Percentiles rank a stretch among this genome's conserved stretches.
phyloP scores from a whole-genome alignment of 2,888 invertebrate genomes.

The Andrena minutula region DNA sequence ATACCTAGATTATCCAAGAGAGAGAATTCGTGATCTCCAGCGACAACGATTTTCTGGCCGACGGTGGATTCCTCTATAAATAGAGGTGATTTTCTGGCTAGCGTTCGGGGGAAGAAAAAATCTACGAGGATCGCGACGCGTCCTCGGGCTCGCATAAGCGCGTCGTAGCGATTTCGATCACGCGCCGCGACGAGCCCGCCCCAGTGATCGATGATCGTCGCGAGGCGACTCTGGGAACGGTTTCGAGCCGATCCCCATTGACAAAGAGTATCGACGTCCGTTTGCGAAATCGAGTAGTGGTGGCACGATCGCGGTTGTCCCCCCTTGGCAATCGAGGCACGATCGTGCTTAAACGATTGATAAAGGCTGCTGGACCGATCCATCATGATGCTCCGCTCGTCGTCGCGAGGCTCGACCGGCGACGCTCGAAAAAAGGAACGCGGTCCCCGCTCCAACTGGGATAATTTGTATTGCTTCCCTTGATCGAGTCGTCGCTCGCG shows the following conservation, averaged over 20 bases:
- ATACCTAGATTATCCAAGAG: no score
- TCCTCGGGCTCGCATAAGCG: constrained; percentile 49
- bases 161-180: constrained; percentile 74
- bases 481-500: constrained; percentile 26
- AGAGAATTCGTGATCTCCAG: no score
- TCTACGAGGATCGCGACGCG: constrained; percentile 18
- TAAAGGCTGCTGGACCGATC: constrained; percentile 77
- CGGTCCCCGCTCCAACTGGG: neutral
- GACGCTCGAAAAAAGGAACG: constrained; percentile 1
- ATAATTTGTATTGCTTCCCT: constrained; percentile 49
- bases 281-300: constrained; percentile 62
- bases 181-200: constrained; percentile 61
- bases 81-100: constrained; percentile 40
- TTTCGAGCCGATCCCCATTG: constrained; percentile 66
- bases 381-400: constrained; percentile 74
- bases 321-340: constrained; percentile 67
- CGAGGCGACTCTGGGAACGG: constrained; percentile 64
- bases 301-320: constrained; percentile 20
- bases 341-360: constrained; percentile 74
- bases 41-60: neutral
- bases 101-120: neutral
- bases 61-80: constrained; percentile 31
- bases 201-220: constrained; percentile 72
- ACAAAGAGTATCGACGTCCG: constrained; percentile 71
- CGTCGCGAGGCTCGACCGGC: constrained; percentile 51